Percentiles rank a stretch among this genome's conserved stretches.
Evolutionary conservation across 2,797 vertebrate genomes (phyloP).

Genomic region (Sebastes kiyomatsui): DNA sequence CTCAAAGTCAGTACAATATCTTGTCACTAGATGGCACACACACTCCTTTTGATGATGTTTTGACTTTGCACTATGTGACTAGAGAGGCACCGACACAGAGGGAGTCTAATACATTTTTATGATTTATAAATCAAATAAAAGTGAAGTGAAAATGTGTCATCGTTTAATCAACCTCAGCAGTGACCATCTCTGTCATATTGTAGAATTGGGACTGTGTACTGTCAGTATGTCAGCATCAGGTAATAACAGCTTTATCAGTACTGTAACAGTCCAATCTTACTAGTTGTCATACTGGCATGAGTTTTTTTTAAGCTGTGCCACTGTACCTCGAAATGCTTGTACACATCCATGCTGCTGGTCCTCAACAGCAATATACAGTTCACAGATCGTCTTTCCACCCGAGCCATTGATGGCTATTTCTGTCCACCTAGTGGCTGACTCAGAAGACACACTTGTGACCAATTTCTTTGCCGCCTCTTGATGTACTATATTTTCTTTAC

Average conservation of each 20-base stretch:
- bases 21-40: conserved; percentile 62
- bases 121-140: background rate
- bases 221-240: background rate
- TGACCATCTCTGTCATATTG: background rate
- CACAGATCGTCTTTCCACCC: background rate
- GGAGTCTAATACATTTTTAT: background rate
- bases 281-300: background rate
- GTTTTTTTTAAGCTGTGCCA: background rate
- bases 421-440: conserved; percentile 20
- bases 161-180: background rate
- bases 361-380: background rate
- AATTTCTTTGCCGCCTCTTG: conserved; percentile 10
- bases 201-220: background rate
- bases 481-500: conserved; percentile 22
- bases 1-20: background rate
- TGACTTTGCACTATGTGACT: background rate
- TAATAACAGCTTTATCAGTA: background rate
- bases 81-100: background rate
- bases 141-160: background rate
- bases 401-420: background rate
- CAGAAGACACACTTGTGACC: background rate
- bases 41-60: background rate
- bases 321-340: background rate
- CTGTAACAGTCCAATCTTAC: background rate
- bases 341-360: background rate